A percentile compares a stretch with the other conserved stretches of the same genome.
Conservation (phyloP, 2,113 vertebrate genomes). For the Probosciger aterrimus region DNA sequence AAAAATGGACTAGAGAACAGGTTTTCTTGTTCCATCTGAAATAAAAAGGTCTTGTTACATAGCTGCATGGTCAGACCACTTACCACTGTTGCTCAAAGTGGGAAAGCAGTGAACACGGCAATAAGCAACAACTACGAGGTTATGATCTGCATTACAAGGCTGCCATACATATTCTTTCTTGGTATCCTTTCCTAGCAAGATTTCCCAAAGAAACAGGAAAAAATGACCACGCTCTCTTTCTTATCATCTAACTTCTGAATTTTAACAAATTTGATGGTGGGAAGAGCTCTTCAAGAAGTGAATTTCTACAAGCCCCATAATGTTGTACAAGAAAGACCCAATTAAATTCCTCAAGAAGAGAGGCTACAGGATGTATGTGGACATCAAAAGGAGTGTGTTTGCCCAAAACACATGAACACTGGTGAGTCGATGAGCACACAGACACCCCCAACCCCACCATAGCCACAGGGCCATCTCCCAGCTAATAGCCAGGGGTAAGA, state of each 20-base stretch:
- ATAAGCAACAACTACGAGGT: not conserved
- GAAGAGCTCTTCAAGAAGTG: not conserved
- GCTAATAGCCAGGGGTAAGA: accelerated
- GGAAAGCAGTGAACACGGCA: accelerated
- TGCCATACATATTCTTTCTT: not conserved
- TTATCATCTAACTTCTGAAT: not conserved
- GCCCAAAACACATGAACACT: not conserved
- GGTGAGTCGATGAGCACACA: accelerated
- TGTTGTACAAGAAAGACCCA: not conserved
- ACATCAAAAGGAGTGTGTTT: not conserved
- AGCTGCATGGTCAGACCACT: accelerated
- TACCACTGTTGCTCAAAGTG: accelerated
- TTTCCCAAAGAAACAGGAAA: not conserved
- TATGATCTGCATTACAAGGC: too few relatives aligned
- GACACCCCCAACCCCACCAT: not conserved
- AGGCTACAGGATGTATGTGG: not conserved
- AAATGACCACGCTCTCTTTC: not conserved
- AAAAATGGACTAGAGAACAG: not conserved
- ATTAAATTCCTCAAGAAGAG: not conserved
- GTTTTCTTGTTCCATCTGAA: not conserved
- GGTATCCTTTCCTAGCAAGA: not conserved
- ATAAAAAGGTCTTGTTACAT: not conserved
- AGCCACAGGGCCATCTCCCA: accelerated
- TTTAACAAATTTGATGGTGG: not conserved
- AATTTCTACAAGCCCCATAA: not conserved